Base-by-base conservation (phyloP, 2,888 invertebrate genomes). In the Alviniconcha strummeri region DNA sequence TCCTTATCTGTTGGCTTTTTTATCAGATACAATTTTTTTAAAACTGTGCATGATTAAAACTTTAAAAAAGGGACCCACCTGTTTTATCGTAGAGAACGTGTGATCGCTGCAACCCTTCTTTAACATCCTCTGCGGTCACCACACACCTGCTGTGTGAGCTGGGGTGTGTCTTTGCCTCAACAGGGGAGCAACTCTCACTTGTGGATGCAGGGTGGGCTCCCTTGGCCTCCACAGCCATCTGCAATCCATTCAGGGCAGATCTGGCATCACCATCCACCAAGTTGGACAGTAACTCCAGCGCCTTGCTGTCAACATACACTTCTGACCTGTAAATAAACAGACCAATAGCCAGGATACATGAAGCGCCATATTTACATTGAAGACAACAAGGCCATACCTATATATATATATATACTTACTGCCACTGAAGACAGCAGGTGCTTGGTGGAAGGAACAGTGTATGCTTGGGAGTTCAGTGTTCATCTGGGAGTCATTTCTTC, bases 231-330 rank as follows among this genome's bases (percentile, higher is more conserved):
- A 96, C 92, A 0, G 96, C 95, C 87, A 97, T 94, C 93, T 97
- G 96, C 13, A 97, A 94, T 86, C 96, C 96, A 85, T 96, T 96
- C 74, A 97, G 94, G 15, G 97, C 97, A 89, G 96, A 95, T 88
- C 97, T 94, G 8, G 97, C 97, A 94, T 97, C 97, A 3, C 97
- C 97, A 93, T 97, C 97, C 91, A 96, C 96, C 82, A 96, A 95
- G 91, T 96, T 96, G 2, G 96, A 96, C 80, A 97, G 91, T 96
- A 96, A 96, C 83, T 95, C 94, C 80, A 97, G 90, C 0, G 96
- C 96, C 69, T 94, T 94, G 84, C 94, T 94, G 90, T 96, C 96
- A 83, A 92, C 89, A 78, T 77, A 87, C n/a, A 89, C 87, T 54
- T n/a, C 69, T 13, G 84, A 72, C 11, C 80, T 82, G 54, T 3